Percentiles rank a stretch among this genome's conserved stretches.
These are phyloP conservation scores for Drosophila paranaensis DNA, from an alignment of 2,888 invertebrate genomes.

Conservation along the genomic window DNA sequence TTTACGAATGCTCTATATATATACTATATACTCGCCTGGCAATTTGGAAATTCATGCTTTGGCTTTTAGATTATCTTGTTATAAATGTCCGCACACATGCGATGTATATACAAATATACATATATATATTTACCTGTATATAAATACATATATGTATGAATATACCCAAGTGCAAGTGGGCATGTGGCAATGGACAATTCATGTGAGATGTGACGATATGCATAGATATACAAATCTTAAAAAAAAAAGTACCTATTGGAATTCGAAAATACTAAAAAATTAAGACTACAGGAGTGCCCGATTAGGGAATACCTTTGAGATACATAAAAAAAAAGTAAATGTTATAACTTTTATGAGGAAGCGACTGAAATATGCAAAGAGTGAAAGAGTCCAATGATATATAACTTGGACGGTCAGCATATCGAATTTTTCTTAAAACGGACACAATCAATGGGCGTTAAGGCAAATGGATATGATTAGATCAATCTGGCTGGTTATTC, in stretches of 20 bases:
- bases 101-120: neutral
- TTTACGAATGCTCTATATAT: neutral
- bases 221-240: neutral
- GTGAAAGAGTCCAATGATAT: neutral
- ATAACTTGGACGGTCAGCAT: no score
- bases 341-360: neutral
- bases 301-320: neutral
- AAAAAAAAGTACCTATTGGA: neutral
- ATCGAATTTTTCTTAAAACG: neutral
- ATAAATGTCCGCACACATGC: conserved; percentile 1
- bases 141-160: neutral
- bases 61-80: neutral
- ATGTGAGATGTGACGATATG: neutral
- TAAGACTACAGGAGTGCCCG: neutral
- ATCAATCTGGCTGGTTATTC: neutral
- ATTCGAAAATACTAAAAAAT: neutral
- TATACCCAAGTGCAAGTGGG: neutral
- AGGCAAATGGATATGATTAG: neutral
- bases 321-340: neutral
- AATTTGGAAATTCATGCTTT: neutral
- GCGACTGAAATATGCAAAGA: neutral
- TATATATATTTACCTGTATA: neutral
- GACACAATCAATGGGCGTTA: neutral
- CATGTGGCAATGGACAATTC: neutral
- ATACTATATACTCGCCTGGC: neutral